Base-by-base conservation (phyloP, 2,888 invertebrate genomes). In the Cephalotes varians region DNA sequence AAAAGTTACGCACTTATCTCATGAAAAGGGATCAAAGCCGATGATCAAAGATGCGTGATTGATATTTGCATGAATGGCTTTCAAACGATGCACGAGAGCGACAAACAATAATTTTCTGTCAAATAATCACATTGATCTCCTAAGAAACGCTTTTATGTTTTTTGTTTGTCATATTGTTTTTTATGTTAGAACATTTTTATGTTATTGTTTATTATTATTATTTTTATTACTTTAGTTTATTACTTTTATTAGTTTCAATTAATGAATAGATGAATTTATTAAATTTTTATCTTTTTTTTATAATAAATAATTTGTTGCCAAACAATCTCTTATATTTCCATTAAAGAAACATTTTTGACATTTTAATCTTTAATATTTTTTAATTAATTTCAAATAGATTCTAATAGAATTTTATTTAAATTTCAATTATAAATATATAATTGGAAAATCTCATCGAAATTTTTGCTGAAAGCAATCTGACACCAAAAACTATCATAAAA, bases 61-160 rank as follows among this genome's bases (percentile, higher is more conserved):
- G n/a, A n/a, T n/a, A 88, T 84, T 56, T 71, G 74, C 84, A 88
- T 73, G 88, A 83, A 51, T 79, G 81, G 71, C 73, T 83, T 85
- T 89, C 84, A 86, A 88, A 86, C 90, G 90, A 73, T 64, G 83
- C 83, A 71, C 37, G 73, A 77, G 73, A 81, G 60, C 87, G 84
- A 83, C 87, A 90, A 90, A n/a, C n/a, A n/a, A 88, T 83, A 85
- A 86, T 90, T 90, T 90, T 90, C 88, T 87, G 69, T 88, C 49
- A 82, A 84, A 87, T 81, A 87, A 82, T 37, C 83, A 82, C 84
- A 85, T 87, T 85, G 84, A 64, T 80, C 79, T 31, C 9, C 31
- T 5, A 21, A 25, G 40, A 25, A 21, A 58, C 5, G 34, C 18
- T 67, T 56, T 77, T 31, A n/a, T 44, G 21, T 44, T 54, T 54